Percentiles rank a stretch among this genome's conserved stretches.
Evolutionary conservation across 35 echinoderm and acorn worm genomes (phyloP).

Genomic region (Ptychodera flava): DNA sequence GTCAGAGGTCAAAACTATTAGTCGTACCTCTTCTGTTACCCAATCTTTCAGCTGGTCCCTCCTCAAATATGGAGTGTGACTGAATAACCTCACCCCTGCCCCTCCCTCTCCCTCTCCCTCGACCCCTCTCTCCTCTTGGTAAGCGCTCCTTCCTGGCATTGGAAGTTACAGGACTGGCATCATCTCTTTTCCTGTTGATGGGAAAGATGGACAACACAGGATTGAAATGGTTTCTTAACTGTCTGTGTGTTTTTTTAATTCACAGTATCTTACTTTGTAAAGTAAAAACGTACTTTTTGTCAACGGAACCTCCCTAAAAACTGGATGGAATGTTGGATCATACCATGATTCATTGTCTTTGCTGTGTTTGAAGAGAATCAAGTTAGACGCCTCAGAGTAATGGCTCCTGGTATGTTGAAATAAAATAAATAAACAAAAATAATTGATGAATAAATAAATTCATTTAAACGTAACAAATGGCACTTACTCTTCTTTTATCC

Average conservation of each 20-base stretch:
- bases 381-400: neutral
- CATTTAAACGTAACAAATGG: no score
- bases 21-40: slow-evolving; percentile 30
- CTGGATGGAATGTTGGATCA: neutral
- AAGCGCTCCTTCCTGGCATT: neutral
- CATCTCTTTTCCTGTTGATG: slow-evolving; percentile 5
- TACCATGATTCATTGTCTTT: neutral
- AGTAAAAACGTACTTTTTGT: no score
- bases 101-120: slow-evolving; percentile 7
- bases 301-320: neutral
- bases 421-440: no score
- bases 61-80: slow-evolving; percentile 37
- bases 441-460: no score
- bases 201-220: neutral
- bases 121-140: neutral
- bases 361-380: neutral
- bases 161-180: neutral
- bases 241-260: neutral
- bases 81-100: slow-evolving; percentile 25
- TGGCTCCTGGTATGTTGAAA: neutral
- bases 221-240: neutral
- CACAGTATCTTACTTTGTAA: neutral
- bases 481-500: slow-evolving; percentile 18
- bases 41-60: slow-evolving; percentile 28
- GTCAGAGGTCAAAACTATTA: neutral